Conservation (phyloP, 2,797 vertebrate species). For the Amazona ochrocephala region DNA sequence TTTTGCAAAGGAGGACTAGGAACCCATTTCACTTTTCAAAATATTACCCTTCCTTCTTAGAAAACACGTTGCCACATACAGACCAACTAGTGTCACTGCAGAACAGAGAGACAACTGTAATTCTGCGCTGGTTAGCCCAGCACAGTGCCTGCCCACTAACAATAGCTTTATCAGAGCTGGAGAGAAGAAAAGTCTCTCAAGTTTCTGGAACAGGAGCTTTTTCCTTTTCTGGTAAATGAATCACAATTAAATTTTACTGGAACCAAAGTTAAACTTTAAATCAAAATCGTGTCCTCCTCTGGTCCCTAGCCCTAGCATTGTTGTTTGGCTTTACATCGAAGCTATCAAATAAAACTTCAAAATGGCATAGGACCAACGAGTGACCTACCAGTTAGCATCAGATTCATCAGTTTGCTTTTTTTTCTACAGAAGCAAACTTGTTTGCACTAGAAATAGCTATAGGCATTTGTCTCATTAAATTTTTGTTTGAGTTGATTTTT, state of each 20-base stretch:
- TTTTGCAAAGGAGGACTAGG: not conserved
- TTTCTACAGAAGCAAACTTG: constrained; percentile 3
- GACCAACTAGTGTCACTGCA: not conserved
- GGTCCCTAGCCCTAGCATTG: not conserved
- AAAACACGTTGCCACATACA: not conserved
- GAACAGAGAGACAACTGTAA: not conserved
- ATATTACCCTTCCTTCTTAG: not conserved
- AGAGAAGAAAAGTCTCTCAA: not conserved
- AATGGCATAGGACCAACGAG: not conserved
- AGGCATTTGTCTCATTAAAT: constrained; percentile 57
- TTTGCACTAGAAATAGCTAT: constrained; percentile 32
- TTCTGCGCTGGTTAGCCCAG: not conserved
- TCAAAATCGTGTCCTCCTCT: not conserved
- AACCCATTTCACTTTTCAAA: not conserved
- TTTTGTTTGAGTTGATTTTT: constrained; percentile 42
- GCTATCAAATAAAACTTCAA: constrained; percentile 16
- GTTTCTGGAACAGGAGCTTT: accelerated
- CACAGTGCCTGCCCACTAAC: not conserved
- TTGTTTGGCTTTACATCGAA: not conserved
- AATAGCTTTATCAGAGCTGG: not conserved
- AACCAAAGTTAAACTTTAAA: not conserved
- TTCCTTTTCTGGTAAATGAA: not conserved
- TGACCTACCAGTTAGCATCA: constrained; percentile 18
- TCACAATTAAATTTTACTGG: not conserved
- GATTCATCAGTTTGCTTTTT: not conserved